A percentile compares a stretch with the other conserved stretches of the same genome.
phyloP scores from a whole-genome alignment of 2,888 invertebrate genomes.

The Lumbricus terrestris region DNA sequence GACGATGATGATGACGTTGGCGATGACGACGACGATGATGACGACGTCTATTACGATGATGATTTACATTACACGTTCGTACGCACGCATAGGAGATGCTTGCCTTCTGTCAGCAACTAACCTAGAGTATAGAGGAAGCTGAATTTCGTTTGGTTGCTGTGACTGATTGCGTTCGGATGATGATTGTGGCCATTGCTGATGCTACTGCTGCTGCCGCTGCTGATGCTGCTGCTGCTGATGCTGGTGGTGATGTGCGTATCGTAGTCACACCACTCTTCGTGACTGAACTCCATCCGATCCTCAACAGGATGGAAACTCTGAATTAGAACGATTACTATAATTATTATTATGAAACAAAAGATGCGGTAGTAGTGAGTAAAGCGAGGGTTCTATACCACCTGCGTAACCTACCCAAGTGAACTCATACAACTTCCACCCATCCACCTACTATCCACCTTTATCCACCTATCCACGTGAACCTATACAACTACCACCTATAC shows the following conservation, averaged over 20 bases:
- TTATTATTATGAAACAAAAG: no score
- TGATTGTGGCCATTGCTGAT: not conserved
- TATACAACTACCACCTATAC: no score
- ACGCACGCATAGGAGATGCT: not conserved
- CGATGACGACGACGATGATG: not conserved
- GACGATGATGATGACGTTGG: not conserved
- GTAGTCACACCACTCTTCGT: not conserved
- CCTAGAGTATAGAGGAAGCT: not conserved
- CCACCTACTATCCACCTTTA: no score
- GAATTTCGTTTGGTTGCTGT: not conserved
- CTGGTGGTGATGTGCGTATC: not conserved
- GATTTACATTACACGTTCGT: not conserved
- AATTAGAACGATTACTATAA: not conserved
- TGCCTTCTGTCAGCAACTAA: not conserved
- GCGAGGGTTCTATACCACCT: no score
- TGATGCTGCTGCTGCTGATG: no score
- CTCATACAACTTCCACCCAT: no score
- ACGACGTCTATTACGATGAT: not conserved
- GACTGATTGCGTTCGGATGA: not conserved
- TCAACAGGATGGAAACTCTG: not conserved
- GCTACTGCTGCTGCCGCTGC: not conserved
- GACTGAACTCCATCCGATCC: constrained; percentile 3
- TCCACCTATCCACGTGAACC: no score
- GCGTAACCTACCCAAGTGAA: no score
- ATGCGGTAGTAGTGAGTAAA: no score